These are phyloP conservation scores for Andricus curvator DNA, from an alignment of 2,888 invertebrate genomes.

Conservation along the genomic window DNA sequence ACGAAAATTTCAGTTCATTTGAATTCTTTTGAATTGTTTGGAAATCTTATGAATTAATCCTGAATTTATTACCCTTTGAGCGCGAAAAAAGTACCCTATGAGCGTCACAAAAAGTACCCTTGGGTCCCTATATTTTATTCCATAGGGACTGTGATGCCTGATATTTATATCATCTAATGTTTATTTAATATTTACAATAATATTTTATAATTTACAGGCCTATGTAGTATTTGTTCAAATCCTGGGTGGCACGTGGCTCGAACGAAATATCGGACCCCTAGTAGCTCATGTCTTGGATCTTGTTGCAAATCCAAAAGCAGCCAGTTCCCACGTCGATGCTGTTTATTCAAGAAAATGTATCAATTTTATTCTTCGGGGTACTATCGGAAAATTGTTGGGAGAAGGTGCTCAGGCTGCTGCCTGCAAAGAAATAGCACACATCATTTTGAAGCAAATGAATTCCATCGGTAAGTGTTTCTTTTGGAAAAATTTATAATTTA, in stretches of 20 bases:
- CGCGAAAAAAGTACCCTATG: no score
- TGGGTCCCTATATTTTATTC: no score
- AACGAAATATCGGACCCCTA: slow-evolving; percentile 92
- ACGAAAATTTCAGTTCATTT: no score
- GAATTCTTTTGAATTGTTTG: no score
- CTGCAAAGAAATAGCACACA: slow-evolving; percentile 94
- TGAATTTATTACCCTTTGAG: no score
- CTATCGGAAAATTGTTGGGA: slow-evolving; percentile 95
- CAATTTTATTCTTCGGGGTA: slow-evolving; percentile 94
- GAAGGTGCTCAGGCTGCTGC: slow-evolving; percentile 98
- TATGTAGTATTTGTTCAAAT: slow-evolving; percentile 97
- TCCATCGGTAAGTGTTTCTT: slow-evolving; percentile 82
- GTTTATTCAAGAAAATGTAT: slow-evolving; percentile 99
- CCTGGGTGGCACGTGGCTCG: slow-evolving; percentile 96
- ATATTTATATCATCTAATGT: neutral
- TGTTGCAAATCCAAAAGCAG: slow-evolving; percentile 96
- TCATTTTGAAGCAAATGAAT: slow-evolving; percentile 97
- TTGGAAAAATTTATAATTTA: neutral
- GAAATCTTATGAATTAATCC: no score
- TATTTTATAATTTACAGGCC: slow-evolving; percentile 81
- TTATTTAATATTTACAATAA: neutral
- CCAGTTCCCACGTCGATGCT: slow-evolving; percentile 97
- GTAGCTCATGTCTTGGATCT: slow-evolving; percentile 94
- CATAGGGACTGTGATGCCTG: no score
- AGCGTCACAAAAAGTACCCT: no score